A percentile compares a stretch with the other conserved stretches of the same genome.
Evolutionary conservation across 2,888 invertebrate genomes (phyloP).

Genomic region (Mystacides longicornis): DNA sequence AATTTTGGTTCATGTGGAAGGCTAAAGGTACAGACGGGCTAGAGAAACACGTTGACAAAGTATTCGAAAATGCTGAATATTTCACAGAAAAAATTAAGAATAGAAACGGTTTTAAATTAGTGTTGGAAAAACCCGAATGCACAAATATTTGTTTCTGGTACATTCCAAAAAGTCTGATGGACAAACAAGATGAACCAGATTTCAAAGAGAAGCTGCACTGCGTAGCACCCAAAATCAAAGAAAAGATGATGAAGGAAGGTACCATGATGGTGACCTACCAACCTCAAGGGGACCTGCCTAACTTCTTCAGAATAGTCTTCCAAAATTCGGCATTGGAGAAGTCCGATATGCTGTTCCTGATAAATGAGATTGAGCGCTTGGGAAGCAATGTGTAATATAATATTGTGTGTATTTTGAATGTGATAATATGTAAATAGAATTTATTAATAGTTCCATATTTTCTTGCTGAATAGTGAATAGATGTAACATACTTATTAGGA

Average conservation of each 20-base stretch:
- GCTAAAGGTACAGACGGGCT: conserved; percentile 80
- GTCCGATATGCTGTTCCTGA: conserved; percentile 78
- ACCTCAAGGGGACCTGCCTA: conserved; percentile 74
- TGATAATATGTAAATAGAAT: neutral
- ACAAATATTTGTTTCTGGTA: conserved; percentile 98
- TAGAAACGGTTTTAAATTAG: conserved; percentile 65
- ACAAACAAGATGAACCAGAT: conserved; percentile 45
- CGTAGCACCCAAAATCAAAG: conserved; percentile 89
- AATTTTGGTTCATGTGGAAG: conserved; percentile 99
- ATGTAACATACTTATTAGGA: too few relatives aligned
- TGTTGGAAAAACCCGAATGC: conserved; percentile 76
- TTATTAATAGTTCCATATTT: neutral
- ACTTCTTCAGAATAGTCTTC: conserved; percentile 91
- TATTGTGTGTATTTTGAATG: neutral
- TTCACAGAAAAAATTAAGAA: conserved; percentile 60
- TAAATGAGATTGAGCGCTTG: conserved; percentile 80
- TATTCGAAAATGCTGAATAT: conserved; percentile 68
- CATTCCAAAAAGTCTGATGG: conserved; percentile 66
- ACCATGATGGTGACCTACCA: conserved; percentile 97
- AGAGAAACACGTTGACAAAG: conserved; percentile 67
- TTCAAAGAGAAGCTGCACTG: conserved; percentile 62
- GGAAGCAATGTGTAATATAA: conserved; percentile 57
- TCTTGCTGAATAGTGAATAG: too few relatives aligned
- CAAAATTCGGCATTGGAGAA: conserved; percentile 83
- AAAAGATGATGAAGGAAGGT: conserved; percentile 90